Evolutionary conservation across 1,140 invertebrate genomes (phyloP).

Genomic region (Drosophila biarmipes): DNA sequence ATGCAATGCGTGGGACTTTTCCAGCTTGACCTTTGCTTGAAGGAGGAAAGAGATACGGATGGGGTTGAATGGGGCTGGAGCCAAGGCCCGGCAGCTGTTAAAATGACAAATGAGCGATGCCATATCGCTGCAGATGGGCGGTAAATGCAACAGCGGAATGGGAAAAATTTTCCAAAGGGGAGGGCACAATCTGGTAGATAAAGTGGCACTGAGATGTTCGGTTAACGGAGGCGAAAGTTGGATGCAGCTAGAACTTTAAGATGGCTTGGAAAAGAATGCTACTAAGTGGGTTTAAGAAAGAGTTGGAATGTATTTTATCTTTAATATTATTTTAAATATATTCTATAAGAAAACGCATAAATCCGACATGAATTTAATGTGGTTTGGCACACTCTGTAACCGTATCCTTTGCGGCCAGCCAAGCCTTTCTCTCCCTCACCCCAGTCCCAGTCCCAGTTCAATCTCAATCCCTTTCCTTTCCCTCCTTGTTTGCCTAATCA

Average conservation of each 20-base stretch:
- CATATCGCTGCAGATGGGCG: constrained; percentile 52
- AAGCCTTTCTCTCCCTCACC: constrained; percentile 20
- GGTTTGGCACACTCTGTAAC: background rate
- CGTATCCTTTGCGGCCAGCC: constrained; percentile 10
- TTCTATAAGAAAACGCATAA: background rate
- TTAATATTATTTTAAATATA: no score
- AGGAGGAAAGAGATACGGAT: constrained; percentile 1
- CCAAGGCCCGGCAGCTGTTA: constrained; percentile 43
- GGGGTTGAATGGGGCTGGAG: constrained; percentile 10
- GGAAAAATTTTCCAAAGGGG: constrained; percentile 5
- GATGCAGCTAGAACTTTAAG: background rate
- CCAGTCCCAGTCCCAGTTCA: no score
- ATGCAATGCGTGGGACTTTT: constrained; percentile 73
- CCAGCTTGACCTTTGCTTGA: constrained; percentile 56
- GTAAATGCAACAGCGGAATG: constrained; percentile 28
- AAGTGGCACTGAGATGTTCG: background rate
- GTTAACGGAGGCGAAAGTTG: background rate
- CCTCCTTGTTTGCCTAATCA: constrained; percentile 22
- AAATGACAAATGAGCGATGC: constrained; percentile 75
- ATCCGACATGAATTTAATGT: background rate
- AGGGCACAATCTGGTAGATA: background rate
- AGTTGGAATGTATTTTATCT: background rate
- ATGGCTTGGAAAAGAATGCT: background rate
- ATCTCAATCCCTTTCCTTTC: constrained; percentile 3
- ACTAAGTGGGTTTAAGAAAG: background rate